A percentile compares a stretch with the other conserved stretches of the same genome.
Evolutionary conservation across 2,797 vertebrate species (phyloP).

Genomic region (Sebastes matsubarae): DNA sequence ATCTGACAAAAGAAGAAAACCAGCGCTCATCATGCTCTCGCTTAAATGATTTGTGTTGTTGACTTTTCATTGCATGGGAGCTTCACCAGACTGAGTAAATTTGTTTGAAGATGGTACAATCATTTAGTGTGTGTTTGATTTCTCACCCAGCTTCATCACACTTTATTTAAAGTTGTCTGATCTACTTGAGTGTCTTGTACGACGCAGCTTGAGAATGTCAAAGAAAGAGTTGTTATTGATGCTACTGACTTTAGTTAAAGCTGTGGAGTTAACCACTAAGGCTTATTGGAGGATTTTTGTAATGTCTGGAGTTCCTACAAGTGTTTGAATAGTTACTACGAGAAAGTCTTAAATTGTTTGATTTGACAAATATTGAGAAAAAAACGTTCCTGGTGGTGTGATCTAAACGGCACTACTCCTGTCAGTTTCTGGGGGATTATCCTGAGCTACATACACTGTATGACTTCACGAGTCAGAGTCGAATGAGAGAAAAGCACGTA

Average conservation of each 20-base stretch:
- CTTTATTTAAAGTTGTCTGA: not conserved
- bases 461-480: not conserved
- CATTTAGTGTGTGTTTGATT: not conserved
- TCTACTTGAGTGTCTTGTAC: constrained; percentile 14
- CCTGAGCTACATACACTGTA: not conserved
- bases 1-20: constrained; percentile 10
- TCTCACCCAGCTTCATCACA: not conserved
- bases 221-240: constrained; percentile 19
- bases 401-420: not conserved
- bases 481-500: not conserved
- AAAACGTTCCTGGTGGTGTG: not conserved
- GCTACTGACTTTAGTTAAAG: constrained; percentile 57
- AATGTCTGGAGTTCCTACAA: constrained; percentile 6
- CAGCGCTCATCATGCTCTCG: not conserved
- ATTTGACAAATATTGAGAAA: not conserved
- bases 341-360: constrained; percentile 31
- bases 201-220: constrained; percentile 28
- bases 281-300: constrained; percentile 8
- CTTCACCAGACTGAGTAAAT: not conserved
- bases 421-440: not conserved
- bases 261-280: constrained; percentile 30
- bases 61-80: not conserved
- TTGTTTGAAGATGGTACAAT: not conserved
- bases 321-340: not conserved
- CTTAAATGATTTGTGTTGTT: not conserved